A percentile compares a stretch with the other conserved stretches of the same genome.
phyloP scores from a whole-genome alignment of 2,888 invertebrate species.

The Smittia aterrima region DNA sequence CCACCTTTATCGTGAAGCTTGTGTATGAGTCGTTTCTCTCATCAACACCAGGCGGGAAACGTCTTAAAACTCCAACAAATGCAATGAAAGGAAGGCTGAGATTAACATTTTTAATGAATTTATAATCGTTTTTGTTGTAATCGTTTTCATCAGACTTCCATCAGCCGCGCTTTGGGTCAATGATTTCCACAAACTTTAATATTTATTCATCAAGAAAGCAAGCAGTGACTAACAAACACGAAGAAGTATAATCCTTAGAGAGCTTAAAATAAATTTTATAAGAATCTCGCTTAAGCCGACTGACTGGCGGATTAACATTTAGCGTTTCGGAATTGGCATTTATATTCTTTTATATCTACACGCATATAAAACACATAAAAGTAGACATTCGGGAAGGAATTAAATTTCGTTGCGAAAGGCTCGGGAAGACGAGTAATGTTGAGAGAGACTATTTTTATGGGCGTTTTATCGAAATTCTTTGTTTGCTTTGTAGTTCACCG shows the following conservation, averaged over 20 bases:
- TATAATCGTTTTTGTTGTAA: constrained; percentile 4
- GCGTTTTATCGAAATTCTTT: constrained; percentile 14
- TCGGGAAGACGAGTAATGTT: not conserved
- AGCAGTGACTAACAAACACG: not conserved
- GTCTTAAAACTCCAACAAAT: not conserved
- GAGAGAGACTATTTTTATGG: constrained; percentile 10
- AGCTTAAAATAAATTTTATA: constrained; percentile 38
- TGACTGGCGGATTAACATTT: constrained; percentile 42
- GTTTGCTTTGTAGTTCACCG: constrained; percentile 10
- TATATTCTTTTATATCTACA: constrained; percentile 16
- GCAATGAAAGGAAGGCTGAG: not conserved
- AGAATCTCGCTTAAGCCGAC: constrained; percentile 38
- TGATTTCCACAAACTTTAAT: not conserved
- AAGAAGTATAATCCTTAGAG: constrained; percentile 39
- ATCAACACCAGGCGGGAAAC: not conserved
- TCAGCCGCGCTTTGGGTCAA: constrained; percentile 7
- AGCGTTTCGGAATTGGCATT: constrained; percentile 41
- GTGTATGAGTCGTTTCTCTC: not conserved
- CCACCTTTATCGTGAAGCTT: constrained; percentile 20
- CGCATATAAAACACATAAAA: constrained; percentile 23
- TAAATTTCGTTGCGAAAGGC: not conserved
- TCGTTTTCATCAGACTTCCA: not conserved
- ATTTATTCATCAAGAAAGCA: not conserved
- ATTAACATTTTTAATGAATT: constrained; percentile 21
- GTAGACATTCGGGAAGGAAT: not conserved